These are phyloP conservation scores for Protodeltote pygarga DNA, from an alignment of 2,888 invertebrate species.

Conservation along the genomic window DNA sequence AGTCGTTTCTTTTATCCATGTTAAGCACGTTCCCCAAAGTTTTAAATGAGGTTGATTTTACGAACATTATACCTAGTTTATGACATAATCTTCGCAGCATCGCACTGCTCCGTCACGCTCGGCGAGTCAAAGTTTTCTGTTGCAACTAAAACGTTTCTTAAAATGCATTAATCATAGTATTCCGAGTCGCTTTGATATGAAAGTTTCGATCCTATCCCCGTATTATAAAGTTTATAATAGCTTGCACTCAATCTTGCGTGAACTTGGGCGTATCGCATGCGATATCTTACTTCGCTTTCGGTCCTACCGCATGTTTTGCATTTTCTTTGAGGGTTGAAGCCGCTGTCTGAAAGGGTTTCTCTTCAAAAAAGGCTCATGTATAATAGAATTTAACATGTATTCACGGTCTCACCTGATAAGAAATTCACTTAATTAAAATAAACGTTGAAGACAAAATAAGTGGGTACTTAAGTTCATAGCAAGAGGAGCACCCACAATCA, in stretches of 20 bases:
- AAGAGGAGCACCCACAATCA: conserved; percentile 71
- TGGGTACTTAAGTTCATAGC: conserved; percentile 63
- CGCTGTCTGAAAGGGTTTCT: conserved; percentile 46
- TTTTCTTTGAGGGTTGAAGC: conserved; percentile 64
- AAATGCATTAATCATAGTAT: conserved; percentile 77
- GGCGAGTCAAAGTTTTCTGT: conserved; percentile 73
- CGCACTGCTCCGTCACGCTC: conserved; percentile 66
- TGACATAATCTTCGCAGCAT: conserved; percentile 60
- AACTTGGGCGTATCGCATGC: conserved; percentile 63
- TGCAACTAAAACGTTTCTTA: conserved; percentile 76
- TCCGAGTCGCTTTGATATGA: conserved; percentile 54
- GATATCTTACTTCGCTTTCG: conserved; percentile 57
- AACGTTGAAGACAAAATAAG: conserved; percentile 69
- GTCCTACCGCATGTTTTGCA: conserved; percentile 60
- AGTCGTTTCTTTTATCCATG: conserved; percentile 16
- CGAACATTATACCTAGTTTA: conserved; percentile 45
- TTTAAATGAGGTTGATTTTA: conserved; percentile 48
- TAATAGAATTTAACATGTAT: conserved; percentile 35
- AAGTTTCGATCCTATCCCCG: conserved; percentile 65
- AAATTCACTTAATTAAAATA: conserved; percentile 73
- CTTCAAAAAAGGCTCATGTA: conserved; percentile 34
- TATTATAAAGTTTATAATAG: conserved; percentile 64
- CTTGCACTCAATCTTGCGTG: conserved; percentile 57
- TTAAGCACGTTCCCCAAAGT: conserved; percentile 35
- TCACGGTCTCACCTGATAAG: conserved; percentile 51